A percentile compares a stretch with the other conserved stretches of the same genome.
phyloP scores from a whole-genome alignment of 2,888 invertebrate genomes.

The Carabus problematicus region DNA sequence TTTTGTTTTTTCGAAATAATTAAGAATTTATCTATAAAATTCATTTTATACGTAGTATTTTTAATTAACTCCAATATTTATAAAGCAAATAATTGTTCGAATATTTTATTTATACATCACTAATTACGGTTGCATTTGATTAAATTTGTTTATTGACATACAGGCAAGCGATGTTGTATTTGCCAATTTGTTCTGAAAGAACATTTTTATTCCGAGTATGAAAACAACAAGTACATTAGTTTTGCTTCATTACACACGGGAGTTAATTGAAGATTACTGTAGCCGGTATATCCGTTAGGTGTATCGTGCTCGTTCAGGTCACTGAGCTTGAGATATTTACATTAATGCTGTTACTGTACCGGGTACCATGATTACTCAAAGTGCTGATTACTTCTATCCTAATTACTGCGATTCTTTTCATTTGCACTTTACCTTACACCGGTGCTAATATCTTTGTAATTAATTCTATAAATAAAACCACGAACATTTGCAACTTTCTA shows the following conservation, averaged over 20 bases:
- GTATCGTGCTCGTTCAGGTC: conserved; percentile 18
- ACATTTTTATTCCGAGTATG: conserved; percentile 13
- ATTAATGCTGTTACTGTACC: conserved; percentile 32
- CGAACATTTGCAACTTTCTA: too few relatives aligned
- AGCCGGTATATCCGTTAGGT: conserved; percentile 32
- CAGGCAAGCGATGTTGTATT: conserved; percentile 8
- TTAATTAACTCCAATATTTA: too few relatives aligned
- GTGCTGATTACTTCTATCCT: conserved; percentile 28
- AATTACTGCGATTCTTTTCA: conserved; percentile 9
- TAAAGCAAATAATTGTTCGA: too few relatives aligned
- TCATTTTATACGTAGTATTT: too few relatives aligned
- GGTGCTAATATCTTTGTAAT: not conserved
- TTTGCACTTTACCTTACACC: not conserved
- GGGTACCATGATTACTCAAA: conserved; percentile 27
- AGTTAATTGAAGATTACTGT: conserved; percentile 37
- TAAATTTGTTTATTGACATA: not conserved
- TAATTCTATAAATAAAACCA: too few relatives aligned
- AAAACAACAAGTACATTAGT: conserved; percentile 27
- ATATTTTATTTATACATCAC: too few relatives aligned
- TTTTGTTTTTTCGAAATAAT: too few relatives aligned
- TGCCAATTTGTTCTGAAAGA: conserved; percentile 30
- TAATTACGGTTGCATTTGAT: not conserved
- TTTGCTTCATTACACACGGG: conserved; percentile 39
- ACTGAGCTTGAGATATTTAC: conserved; percentile 36
- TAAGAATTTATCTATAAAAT: too few relatives aligned